phyloP scores from a whole-genome alignment of 2,888 invertebrate species.

The Metallyticus violacea region DNA sequence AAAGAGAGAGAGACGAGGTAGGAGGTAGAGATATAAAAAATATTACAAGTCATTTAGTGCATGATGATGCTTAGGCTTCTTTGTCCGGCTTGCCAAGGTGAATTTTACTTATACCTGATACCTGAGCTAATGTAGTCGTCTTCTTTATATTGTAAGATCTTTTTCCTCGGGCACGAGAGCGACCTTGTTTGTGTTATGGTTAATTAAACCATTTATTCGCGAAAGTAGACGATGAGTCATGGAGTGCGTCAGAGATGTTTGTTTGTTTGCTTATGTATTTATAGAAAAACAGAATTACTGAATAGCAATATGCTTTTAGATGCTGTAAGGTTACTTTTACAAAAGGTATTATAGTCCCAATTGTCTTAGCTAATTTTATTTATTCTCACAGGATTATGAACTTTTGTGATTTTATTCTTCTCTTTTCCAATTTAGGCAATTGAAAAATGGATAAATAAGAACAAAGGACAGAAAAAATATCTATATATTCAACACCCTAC shows the following conservation, averaged over 20 bases:
- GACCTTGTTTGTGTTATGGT: neutral
- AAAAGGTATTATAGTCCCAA: too few species aligned
- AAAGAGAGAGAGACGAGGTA: neutral
- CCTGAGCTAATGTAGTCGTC: neutral
- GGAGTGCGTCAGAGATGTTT: neutral
- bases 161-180: neutral
- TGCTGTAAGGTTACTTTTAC: too few species aligned
- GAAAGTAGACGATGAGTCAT: neutral
- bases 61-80: neutral
- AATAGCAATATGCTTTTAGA: too few species aligned
- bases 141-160: neutral
- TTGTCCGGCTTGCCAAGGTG: neutral
- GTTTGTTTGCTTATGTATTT: too few species aligned
- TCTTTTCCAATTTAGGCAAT: too few species aligned
- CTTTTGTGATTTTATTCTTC: too few species aligned
- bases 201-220: neutral
- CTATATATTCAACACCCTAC: too few species aligned
- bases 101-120: neutral
- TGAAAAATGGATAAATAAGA: too few species aligned
- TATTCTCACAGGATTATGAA: too few species aligned
- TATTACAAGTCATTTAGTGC: neutral
- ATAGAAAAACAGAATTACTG: too few species aligned
- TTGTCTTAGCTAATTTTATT: too few species aligned
- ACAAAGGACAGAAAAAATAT: too few species aligned
- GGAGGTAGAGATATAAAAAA: neutral